phyloP scores from a whole-genome alignment of 1,140 invertebrate genomes.

The Pemphigus obesinymphae region DNA sequence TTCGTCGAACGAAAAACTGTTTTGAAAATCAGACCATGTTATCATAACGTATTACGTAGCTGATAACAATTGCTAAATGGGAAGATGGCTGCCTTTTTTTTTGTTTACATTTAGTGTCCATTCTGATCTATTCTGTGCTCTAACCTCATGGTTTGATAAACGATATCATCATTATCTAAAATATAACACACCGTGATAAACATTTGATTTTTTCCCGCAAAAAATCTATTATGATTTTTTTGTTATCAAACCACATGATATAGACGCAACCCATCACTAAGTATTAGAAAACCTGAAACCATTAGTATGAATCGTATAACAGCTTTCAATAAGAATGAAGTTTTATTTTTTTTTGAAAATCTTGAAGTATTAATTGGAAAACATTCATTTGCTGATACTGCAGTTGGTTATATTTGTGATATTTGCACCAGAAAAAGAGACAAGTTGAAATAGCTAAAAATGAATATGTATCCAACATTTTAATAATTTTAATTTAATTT shows the following conservation, averaged over 20 bases:
- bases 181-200: neutral
- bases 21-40: no score
- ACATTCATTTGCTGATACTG: neutral
- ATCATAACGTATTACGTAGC: no score
- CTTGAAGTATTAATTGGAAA: neutral
- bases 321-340: slow-evolving; percentile 43
- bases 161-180: neutral
- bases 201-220: neutral
- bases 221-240: neutral
- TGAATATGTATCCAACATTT: no score
- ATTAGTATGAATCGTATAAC: slow-evolving; percentile 38
- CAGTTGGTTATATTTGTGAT: neutral
- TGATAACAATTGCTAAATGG: no score
- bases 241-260: neutral
- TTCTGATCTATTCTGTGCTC: no score
- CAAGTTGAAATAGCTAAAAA: neutral
- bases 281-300: slow-evolving; percentile 42
- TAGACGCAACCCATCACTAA: slow-evolving; percentile 47
- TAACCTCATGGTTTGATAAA: neutral
- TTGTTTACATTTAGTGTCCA: no score
- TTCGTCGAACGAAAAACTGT: no score
- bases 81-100: no score
- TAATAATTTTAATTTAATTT: no score
- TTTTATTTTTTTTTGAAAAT: slow-evolving; percentile 48
- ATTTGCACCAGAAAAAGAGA: neutral